These are phyloP conservation scores for Cordilura impudica DNA, from an alignment of 2,888 invertebrate genomes.

Conservation along the genomic window DNA sequence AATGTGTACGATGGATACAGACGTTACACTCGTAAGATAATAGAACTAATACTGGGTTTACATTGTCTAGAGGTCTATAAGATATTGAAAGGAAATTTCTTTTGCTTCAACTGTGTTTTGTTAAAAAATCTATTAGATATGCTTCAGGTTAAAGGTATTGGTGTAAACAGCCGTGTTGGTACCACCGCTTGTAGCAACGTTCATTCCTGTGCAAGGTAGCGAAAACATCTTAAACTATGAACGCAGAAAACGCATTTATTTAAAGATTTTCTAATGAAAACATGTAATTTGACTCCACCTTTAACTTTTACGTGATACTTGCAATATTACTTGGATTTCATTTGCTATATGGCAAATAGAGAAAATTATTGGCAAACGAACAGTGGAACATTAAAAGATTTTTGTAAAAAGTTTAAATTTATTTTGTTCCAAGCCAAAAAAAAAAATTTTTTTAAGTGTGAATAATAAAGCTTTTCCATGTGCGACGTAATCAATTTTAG, in stretches of 20 bases:
- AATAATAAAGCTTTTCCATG: no score
- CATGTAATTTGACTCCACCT: constrained; percentile 47
- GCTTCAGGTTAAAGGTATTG: no score
- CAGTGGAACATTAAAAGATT: constrained; percentile 6
- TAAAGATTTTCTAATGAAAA: constrained; percentile 30
- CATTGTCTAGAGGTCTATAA: background rate
- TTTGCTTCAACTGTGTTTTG: no score
- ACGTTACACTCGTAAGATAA: constrained; percentile 21
- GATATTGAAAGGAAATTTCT: no score
- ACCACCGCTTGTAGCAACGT: no score
- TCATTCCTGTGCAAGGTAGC: background rate
- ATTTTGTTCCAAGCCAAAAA: no score
- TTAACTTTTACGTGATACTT: constrained; percentile 54
- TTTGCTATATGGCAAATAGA: constrained; percentile 1
- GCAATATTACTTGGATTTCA: constrained; percentile 28
- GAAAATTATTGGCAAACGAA: background rate
- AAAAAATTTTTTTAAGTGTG: no score
- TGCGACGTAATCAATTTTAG: no score
- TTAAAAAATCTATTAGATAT: no score
- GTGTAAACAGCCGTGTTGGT: background rate
- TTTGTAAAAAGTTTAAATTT: background rate
- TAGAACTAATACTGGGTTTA: background rate
- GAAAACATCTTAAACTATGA: constrained; percentile 29
- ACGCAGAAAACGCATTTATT: constrained; percentile 34
- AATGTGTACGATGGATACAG: background rate